Conservation (phyloP, 2,797 vertebrate genomes). For the Typhlichthys subterraneus region DNA sequence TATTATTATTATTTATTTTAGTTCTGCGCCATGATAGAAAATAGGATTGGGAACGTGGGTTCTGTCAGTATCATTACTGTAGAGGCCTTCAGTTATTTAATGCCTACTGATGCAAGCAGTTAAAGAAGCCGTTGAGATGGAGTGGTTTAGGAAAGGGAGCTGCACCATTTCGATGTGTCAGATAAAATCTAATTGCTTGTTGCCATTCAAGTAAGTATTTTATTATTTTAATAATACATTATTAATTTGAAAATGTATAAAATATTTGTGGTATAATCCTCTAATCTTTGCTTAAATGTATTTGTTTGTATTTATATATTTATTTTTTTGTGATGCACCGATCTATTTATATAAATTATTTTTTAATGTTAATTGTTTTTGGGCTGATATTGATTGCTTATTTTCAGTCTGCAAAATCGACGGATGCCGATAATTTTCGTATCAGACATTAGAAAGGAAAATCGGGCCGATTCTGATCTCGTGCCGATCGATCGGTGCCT, state of each 20-base stretch:
- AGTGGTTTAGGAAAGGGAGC: neutral
- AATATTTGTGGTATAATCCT: neutral
- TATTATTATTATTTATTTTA: neutral
- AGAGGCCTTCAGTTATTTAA: no score
- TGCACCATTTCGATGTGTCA: neutral
- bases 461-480: no score
- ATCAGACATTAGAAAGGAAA: no score
- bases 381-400: no score
- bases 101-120: neutral
- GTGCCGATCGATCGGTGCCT: no score
- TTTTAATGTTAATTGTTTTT: no score
- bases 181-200: neutral
- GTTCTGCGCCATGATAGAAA: neutral
- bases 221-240: no score
- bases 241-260: no score
- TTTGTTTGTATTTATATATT: neutral
- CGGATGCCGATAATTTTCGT: no score
- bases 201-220: neutral
- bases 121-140: neutral
- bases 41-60: neutral
- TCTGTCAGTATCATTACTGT: slow-evolving; percentile 9
- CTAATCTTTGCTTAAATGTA: neutral
- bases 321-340: neutral
- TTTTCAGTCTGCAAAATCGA: no score
- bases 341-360: no score